Base-by-base conservation (phyloP, 2,888 invertebrate genomes). In the Saturnia pavonia region DNA sequence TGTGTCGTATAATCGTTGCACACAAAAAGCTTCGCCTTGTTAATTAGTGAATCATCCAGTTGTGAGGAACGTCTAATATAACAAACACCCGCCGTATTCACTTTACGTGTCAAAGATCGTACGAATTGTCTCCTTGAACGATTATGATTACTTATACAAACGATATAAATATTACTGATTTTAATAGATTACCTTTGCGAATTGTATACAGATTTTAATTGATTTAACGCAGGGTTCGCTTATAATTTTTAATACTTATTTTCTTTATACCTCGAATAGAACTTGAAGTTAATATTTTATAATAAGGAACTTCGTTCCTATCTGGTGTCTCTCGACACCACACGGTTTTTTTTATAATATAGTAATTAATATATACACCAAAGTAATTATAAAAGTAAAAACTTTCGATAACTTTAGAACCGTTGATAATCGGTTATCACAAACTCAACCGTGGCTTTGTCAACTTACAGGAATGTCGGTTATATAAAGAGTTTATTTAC, bases 11-110 rank as follows among this genome's bases (percentile, higher is more conserved):
- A 68, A 66, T 70, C 69, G 69, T 65, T 40, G 71, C 68, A 69
- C 68, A 67, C 71, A 70, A 79, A 75, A 73, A 69, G 43, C 67
- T 68, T 75, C 72, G 73, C 73, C 68, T 78, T 74, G 73, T 72
- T 77, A 70, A 72, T 77, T 75, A 71, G 70, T 66, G 66, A 73
- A 72, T 74, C 69, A 71, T 72, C 70, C 54, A 72, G 69, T 69
- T 67, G 67, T 67, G 48, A 45, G n/a, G n/a, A 66, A 25, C 57
- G 68, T 67, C 73, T 71, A 43, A 43, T 57, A 69, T 72, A 51
- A 65, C 71, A 71, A 51, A 65, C 71, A 71, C 70, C 65, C 72
- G 67, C 42, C 42, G 67, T 71, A 72, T 72, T 63, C 34, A 43
- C 22, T 67, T 60, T 54, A 66, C 25, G 67, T 67, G 40, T 70